phyloP scores from a whole-genome alignment of 2,888 invertebrate genomes.

The Ectobius pallidus region DNA sequence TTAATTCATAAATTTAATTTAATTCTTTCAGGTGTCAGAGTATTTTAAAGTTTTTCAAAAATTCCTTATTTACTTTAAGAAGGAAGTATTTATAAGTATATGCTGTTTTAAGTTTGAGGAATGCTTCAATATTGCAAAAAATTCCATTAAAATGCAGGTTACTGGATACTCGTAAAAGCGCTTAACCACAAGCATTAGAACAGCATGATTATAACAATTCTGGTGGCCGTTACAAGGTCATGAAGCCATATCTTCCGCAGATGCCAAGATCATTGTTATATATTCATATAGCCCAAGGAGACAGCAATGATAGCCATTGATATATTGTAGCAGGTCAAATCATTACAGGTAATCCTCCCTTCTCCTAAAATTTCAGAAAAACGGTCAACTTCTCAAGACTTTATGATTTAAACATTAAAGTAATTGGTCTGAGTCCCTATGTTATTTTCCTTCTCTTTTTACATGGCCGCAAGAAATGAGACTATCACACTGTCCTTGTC shows the following conservation, averaged over 20 bases:
- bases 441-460: neutral
- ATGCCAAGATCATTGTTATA: neutral
- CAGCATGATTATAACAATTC: neutral
- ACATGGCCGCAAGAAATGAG: conserved; percentile 3
- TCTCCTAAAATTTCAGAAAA: conserved; percentile 16
- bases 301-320: conserved; percentile 15
- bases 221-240: conserved; percentile 19
- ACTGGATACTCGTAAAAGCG: too few species aligned
- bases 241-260: conserved; percentile 8
- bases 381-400: neutral
- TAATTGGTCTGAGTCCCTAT: conserved; percentile 22
- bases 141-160: too few species aligned
- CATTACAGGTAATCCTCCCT: neutral
- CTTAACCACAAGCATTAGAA: neutral
- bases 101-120: too few species aligned
- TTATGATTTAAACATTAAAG: conserved; percentile 35
- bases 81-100: too few species aligned
- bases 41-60: too few species aligned
- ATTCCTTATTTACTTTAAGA: too few species aligned
- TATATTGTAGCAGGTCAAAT: conserved; percentile 11
- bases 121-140: too few species aligned
- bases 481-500: conserved; percentile 1
- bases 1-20: too few species aligned
- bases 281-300: neutral
- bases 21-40: too few species aligned